phyloP scores from a whole-genome alignment of 2,113 vertebrate genomes.

The Scophthalmus maximus region DNA sequence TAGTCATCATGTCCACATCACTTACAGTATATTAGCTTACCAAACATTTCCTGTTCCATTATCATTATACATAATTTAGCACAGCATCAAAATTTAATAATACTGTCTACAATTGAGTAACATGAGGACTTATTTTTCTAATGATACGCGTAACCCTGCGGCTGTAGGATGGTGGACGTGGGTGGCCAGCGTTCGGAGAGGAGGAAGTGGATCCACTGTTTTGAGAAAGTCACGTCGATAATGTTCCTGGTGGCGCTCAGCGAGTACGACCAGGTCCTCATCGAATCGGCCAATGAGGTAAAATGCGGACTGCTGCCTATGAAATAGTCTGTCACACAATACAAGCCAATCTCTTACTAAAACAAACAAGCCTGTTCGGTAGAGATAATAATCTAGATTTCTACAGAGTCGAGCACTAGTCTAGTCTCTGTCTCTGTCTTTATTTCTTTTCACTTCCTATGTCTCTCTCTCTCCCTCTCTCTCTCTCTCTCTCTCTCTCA shows the following conservation, averaged over 20 bases:
- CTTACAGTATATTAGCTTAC: too few relatives aligned
- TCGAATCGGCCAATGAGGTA: conserved; percentile 90
- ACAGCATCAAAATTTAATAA: not conserved
- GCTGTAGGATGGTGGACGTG: conserved; percentile 89
- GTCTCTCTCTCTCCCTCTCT: conserved; percentile 9
- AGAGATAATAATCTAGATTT: conserved; percentile 62
- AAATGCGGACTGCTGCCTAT: conserved; percentile 6
- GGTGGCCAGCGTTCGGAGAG: conserved; percentile 91
- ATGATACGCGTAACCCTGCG: not conserved
- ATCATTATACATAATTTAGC: not conserved
- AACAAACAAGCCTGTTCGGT: conserved; percentile 40
- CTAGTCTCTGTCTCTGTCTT: not conserved
- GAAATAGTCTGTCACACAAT: not conserved
- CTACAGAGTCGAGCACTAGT: conserved; percentile 19
- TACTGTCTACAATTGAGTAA: not conserved
- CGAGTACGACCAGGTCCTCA: conserved; percentile 92
- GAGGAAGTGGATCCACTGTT: conserved; percentile 85
- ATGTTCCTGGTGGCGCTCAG: conserved; percentile 89
- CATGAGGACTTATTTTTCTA: not conserved
- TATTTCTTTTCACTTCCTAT: conserved; percentile 2
- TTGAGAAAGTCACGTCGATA: conserved; percentile 83
- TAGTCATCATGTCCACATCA: not conserved
- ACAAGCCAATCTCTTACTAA: not conserved
- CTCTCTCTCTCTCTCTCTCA: conserved; percentile 6
- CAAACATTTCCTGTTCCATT: not conserved